Evolutionary conservation across 2,888 invertebrate species (phyloP), one percentile per base, ranked within the genome.

Genomic region (Cantharis lateralis): DNA sequence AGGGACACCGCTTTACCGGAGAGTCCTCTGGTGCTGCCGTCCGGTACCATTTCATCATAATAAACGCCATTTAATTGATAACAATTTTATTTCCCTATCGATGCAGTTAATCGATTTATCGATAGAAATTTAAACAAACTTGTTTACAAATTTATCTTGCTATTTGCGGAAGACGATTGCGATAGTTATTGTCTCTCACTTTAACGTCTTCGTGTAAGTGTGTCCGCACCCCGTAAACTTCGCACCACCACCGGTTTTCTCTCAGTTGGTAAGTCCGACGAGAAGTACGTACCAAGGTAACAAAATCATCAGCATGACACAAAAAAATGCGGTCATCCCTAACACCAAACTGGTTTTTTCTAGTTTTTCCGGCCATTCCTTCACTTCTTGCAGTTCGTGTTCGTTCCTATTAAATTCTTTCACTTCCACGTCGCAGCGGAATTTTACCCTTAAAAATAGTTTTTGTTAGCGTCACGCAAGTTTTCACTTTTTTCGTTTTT

Each of bases 351-450:
- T 78, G 68, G 78, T 77, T 48, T 62, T 78, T 69, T 81, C 77
- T 82, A 80, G 70, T 24, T 80, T 78, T 73, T 81, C 78, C 26
- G 81, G 80, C 82, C 82, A 87, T 68, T 89, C 88, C 10, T 20
- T 5, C 26, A 85, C 83, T 70, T 89, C 89, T 71, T 87, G 86
- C 72, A 86, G 80, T 84, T 90, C 89, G 81, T 90, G 88, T 68
- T 89, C 89, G 73, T 88, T 87, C 69, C 89, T 86, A 80, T 88
- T 88, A 86, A 89, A 91, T 82, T 91, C 91, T 63, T 89, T 87
- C 10, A 91, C 88, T 81, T 91, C 90, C 9, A 91, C 91, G 83
- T 91, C 90, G 84, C 89, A 89, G 15, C 89, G 89, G 83, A 91
- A 91, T 81, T 89, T 90, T 62, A 91, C 91, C 26, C 90, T 88